Evolutionary conservation across 2,888 invertebrate species (phyloP).

Genomic region (Acrocera orbiculus): DNA sequence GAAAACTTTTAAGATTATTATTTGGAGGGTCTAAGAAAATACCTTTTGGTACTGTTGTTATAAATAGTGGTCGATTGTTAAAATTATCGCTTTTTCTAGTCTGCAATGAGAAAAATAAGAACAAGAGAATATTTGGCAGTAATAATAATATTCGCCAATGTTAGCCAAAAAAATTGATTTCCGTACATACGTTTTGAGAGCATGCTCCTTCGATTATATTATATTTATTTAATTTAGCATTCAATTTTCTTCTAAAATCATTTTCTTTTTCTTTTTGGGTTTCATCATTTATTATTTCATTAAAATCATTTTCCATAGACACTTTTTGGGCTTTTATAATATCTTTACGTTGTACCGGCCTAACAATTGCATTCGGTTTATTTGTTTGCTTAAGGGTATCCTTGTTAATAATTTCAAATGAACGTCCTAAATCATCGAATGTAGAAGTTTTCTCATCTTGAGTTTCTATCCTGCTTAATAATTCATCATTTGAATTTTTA

Average conservation of each 20-base stretch:
- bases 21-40: constrained; percentile 41
- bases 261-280: no score
- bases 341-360: constrained; percentile 32
- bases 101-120: constrained; percentile 17
- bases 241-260: no score
- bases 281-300: no score
- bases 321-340: neutral
- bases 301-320: constrained; percentile 1
- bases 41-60: constrained; percentile 65
- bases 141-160: neutral
- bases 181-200: no score
- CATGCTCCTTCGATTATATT: no score
- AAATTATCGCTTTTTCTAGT: constrained; percentile 17
- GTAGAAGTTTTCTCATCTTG: no score
- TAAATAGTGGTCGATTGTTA: constrained; percentile 43
- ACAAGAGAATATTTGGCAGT: neutral
- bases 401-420: constrained; percentile 18
- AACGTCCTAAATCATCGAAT: no score
- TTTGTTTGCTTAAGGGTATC: constrained; percentile 14
- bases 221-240: no score
- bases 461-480: no score
- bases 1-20: constrained; percentile 22
- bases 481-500: no score
- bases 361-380: constrained; percentile 40
- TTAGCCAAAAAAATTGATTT: no score